Evolutionary conservation across 2,888 invertebrate genomes (phyloP).

Genomic region (Xanthorhoe spadicearia): DNA sequence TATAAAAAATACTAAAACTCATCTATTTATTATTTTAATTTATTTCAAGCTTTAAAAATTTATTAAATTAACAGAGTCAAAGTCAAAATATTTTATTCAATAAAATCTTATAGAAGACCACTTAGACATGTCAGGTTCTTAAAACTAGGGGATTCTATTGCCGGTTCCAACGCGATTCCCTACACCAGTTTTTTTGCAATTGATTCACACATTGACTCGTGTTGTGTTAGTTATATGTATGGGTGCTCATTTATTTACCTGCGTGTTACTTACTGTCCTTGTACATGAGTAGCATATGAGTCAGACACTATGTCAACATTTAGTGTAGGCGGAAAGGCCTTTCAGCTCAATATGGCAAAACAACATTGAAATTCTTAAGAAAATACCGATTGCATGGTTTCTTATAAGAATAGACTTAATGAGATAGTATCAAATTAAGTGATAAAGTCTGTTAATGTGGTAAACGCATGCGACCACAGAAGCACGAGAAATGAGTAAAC

Average conservation of each 20-base stretch:
- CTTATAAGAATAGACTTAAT: conserved; percentile 6
- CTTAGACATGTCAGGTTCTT: too few relatives aligned
- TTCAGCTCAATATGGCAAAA: conserved; percentile 59
- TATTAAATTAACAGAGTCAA: too few relatives aligned
- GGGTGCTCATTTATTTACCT: conserved; percentile 42
- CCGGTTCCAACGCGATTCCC: too few relatives aligned
- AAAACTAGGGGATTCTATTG: too few relatives aligned
- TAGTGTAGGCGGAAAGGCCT: conserved; percentile 76
- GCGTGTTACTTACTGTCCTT: conserved; percentile 76
- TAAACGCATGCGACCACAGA: conserved; percentile 40
- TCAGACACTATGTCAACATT: conserved; percentile 79
- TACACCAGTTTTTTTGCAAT: conserved; percentile 46
- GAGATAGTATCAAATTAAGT: conserved; percentile 25
- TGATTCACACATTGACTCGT: conserved; percentile 56
- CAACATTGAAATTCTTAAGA: conserved; percentile 47
- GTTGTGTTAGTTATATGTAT: conserved; percentile 57
- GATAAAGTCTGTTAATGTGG: conserved; percentile 26
- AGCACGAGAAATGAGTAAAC: conserved; percentile 47
- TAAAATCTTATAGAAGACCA: too few relatives aligned
- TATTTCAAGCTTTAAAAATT: too few relatives aligned
- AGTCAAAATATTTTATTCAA: too few relatives aligned
- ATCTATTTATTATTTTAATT: too few relatives aligned
- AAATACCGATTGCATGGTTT: conserved; percentile 29
- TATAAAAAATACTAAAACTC: conserved; percentile 1
- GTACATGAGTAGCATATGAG: conserved; percentile 57